Percentiles rank a stretch among this genome's conserved stretches.
Evolutionary conservation across 2,797 vertebrate genomes (phyloP).

Genomic region (Cichlasoma orientale): DNA sequence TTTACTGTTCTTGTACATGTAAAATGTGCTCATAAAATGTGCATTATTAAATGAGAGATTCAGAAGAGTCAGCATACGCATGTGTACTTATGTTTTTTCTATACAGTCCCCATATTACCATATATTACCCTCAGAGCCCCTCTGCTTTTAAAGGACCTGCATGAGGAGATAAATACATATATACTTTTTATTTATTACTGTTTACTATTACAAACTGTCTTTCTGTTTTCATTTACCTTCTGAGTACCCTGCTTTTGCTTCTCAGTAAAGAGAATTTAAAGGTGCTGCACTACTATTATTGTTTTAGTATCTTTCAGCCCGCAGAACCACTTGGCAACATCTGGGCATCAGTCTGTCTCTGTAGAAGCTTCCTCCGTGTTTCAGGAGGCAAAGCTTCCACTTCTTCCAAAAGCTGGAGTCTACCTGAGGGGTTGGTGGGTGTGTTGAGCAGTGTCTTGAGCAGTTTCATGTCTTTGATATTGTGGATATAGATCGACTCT

Average conservation of each 20-base stretch:
- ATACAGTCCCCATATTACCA: neutral
- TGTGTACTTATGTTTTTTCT: neutral
- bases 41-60: neutral
- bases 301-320: neutral
- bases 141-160: no score
- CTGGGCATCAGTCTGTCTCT: neutral
- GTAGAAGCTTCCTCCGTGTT: neutral
- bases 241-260: neutral
- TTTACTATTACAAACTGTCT: neutral
- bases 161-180: no score
- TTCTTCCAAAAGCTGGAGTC: neutral
- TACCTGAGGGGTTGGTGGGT: conserved; percentile 89
- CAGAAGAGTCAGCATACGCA: neutral
- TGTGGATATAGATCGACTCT: conserved; percentile 95
- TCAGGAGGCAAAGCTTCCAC: neutral
- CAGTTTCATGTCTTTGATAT: conserved; percentile 97
- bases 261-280: neutral
- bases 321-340: neutral
- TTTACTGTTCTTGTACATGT: neutral
- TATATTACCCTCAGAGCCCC: neutral
- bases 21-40: neutral
- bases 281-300: no score
- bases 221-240: neutral
- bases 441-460: conserved; percentile 92
- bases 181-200: neutral